Evolutionary conservation across 2,113 vertebrate genomes (phyloP).

Genomic region (Dinomys branickii): DNA sequence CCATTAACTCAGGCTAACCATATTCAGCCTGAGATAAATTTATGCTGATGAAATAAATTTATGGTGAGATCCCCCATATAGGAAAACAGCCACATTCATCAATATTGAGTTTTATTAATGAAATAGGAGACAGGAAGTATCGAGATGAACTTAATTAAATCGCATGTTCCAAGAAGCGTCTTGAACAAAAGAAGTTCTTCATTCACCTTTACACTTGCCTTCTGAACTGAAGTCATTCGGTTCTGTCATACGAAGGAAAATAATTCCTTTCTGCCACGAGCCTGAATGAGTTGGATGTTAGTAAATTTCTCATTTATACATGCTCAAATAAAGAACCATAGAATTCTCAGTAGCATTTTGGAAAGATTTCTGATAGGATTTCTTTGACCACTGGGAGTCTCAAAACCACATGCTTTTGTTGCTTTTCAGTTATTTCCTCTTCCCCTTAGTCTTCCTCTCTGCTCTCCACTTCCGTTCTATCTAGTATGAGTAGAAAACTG

Average conservation of each 20-base stretch:
- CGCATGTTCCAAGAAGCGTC: neutral
- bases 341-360: neutral
- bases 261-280: neutral
- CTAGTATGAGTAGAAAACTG: neutral
- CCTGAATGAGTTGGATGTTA: constrained; percentile 3
- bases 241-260: constrained; percentile 2
- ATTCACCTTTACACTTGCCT: neutral
- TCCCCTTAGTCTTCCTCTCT: neutral
- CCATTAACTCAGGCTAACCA: neutral
- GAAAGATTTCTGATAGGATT: neutral
- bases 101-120: constrained; percentile 64
- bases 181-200: constrained; percentile 57
- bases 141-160: neutral
- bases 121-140: constrained; percentile 20
- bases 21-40: constrained; percentile 1
- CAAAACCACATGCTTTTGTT: neutral
- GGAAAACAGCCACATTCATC: neutral
- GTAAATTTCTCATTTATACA: neutral
- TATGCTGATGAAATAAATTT: neutral
- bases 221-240: neutral
- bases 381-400: neutral
- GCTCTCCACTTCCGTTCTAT: neutral
- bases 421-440: neutral
- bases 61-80: neutral
- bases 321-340: neutral